Evolutionary conservation across 2,888 invertebrate genomes (phyloP).

Genomic region (Dysmachus trigonus): DNA sequence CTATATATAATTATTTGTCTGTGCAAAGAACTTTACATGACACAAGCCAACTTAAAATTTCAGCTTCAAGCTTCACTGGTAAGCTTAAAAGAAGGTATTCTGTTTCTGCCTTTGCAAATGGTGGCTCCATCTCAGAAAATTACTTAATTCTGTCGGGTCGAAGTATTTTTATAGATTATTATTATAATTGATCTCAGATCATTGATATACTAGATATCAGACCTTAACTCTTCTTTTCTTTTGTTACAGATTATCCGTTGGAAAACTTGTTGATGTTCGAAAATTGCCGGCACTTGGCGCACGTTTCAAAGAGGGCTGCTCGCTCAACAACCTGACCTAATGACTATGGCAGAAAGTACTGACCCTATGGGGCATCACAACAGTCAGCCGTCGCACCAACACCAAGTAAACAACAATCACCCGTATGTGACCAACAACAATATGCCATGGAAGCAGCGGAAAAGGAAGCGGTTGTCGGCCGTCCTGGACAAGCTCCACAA

Average conservation of each 20-base stretch:
- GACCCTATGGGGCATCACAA: conserved; percentile 69
- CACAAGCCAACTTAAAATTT: too few species aligned
- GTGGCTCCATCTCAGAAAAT: too few species aligned
- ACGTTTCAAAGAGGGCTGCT: neutral
- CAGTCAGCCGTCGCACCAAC: conserved; percentile 55
- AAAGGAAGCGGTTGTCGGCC: conserved; percentile 81
- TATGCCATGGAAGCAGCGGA: conserved; percentile 74
- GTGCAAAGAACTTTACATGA: too few species aligned
- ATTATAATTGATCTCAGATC: too few species aligned
- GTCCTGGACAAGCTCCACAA: conserved; percentile 79
- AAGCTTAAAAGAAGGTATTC: too few species aligned
- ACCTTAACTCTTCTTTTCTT: neutral
- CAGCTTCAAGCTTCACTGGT: too few species aligned
- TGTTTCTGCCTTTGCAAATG: too few species aligned
- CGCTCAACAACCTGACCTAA: conserved; percentile 63
- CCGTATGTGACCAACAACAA: conserved; percentile 72
- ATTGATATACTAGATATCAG: too few species aligned
- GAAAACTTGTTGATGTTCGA: conserved; percentile 7
- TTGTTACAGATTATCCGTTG: neutral
- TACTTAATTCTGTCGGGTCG: too few species aligned
- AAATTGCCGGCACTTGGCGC: neutral
- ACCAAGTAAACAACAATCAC: conserved; percentile 67
- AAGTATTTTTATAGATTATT: too few species aligned
- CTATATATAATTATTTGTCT: too few species aligned
- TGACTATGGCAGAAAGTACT: conserved; percentile 79